Conservation (phyloP, 1,140 invertebrate genomes). For the Saccostrea glomerata region DNA sequence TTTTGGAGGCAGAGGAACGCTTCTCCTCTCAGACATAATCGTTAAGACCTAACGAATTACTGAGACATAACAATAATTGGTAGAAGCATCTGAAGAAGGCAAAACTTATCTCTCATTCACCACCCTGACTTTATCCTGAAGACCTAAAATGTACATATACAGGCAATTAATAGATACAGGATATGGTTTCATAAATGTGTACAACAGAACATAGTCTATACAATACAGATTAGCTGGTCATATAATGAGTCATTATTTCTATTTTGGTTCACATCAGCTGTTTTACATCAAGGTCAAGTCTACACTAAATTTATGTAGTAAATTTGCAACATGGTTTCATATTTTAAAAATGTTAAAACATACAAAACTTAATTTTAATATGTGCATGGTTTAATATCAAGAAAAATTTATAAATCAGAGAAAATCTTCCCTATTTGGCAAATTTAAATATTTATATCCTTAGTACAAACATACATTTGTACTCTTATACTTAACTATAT, state of each 20-base stretch:
- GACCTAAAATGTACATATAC: slow-evolving; percentile 10
- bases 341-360: too few species aligned
- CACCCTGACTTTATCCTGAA: background rate
- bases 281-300: background rate
- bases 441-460: too few species aligned
- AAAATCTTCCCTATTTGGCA: too few species aligned
- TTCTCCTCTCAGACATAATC: slow-evolving; percentile 4
- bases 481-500: too few species aligned
- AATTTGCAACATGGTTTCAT: too few species aligned
- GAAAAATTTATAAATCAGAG: too few species aligned
- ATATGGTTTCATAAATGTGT: background rate
- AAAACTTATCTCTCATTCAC: background rate
- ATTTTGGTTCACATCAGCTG: background rate
- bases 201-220: background rate
- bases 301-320: too few species aligned
- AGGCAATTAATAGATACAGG: background rate
- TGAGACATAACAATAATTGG: slow-evolving; percentile 13
- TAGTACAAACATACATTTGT: too few species aligned
- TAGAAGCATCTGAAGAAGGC: background rate
- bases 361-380: too few species aligned
- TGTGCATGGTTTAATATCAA: too few species aligned
- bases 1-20: background rate
- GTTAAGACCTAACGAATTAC: background rate
- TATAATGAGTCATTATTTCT: background rate
- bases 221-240: background rate